Percentiles rank a stretch among this genome's conserved stretches.
phyloP scores from a whole-genome alignment of 2,888 invertebrate species.

The Meteorus cinctellus region DNA sequence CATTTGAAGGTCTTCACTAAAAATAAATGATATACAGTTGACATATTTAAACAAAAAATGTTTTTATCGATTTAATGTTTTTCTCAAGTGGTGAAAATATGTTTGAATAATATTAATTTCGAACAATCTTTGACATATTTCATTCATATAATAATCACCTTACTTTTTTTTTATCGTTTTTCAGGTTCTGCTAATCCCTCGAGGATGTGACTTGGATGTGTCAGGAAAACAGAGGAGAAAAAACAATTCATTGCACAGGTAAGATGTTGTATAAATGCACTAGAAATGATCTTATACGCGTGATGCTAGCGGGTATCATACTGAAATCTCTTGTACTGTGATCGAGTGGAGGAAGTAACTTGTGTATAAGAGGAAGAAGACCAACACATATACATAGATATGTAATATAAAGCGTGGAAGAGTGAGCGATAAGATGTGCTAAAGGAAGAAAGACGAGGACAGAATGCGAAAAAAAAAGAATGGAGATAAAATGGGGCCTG shows the following conservation, averaged over 20 bases:
- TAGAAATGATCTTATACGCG: constrained; percentile 5
- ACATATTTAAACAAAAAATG: too few relatives aligned
- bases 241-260: not conserved
- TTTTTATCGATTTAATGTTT: too few relatives aligned
- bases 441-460: not conserved
- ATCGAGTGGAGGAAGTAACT: not conserved
- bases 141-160: too few relatives aligned
- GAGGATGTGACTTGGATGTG: constrained; percentile 26
- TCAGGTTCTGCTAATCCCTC: not conserved
- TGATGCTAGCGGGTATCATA: not conserved
- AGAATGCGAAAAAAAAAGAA: not conserved
- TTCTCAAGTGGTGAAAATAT: too few relatives aligned
- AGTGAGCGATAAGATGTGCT: not conserved
- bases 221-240: not conserved
- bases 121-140: too few relatives aligned
- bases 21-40: too few relatives aligned
- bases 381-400: constrained; percentile 11
- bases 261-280: constrained; percentile 10
- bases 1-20: too few relatives aligned
- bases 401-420: not conserved
- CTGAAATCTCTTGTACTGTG: not conserved
- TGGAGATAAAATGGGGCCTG: constrained; percentile 54
- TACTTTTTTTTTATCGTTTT: not conserved
- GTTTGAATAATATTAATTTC: too few relatives aligned
- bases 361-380: constrained; percentile 20